Evolutionary conservation across 2,797 vertebrate genomes (phyloP), one percentile per base, ranked within the genome.

Genomic region (Sebastes glaucus): DNA sequence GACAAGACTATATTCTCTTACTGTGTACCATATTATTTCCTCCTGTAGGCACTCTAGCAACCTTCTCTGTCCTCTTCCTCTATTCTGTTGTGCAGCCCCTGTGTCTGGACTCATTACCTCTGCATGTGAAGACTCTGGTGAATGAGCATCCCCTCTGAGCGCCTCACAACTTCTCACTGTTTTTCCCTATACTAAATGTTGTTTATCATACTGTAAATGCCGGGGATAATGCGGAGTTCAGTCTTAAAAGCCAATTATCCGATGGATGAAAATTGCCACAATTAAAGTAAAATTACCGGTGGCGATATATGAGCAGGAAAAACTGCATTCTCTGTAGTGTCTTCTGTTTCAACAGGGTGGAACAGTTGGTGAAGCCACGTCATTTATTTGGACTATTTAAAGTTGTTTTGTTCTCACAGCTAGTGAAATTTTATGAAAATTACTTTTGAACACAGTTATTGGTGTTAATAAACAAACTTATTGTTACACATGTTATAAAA

Each of bases 211-310:
- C 71, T 56, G 57, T 69, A 69, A 77, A 83, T 55, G 18, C 2
- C 3, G 1, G 42, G 9, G 25, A 64, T 74, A 62, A 68, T 64
- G 57, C 32, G 14, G 5, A 22, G 27, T 73, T 61, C 18, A 32
- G 68, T 32, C 2, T 60, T 62, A 64, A 86, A 57, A 72, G 74
- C 33, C 66, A 82, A 52, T 82, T 82, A 87, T 59, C n/a, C 10
- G 20, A 60, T 35, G 6, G 18, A 27, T 32, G 38, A 57, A 76
- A 85, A 84, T 46, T 75, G 64, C 20, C 7, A 35, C 62, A 42
- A 73, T 81, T 75, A 79, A 71, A 80, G 25, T 69, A 38, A 25
- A 71, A 83, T 81, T 38, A 81, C 32, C 23, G 32, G 28, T 57
- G n/a, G 20, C 14, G n/a, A 42, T 76, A 23, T 56, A 69, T 1